Percentiles rank a stretch among this genome's conserved stretches.
phyloP scores from a whole-genome alignment of 2,888 invertebrate species.

The Hesperia comma region DNA sequence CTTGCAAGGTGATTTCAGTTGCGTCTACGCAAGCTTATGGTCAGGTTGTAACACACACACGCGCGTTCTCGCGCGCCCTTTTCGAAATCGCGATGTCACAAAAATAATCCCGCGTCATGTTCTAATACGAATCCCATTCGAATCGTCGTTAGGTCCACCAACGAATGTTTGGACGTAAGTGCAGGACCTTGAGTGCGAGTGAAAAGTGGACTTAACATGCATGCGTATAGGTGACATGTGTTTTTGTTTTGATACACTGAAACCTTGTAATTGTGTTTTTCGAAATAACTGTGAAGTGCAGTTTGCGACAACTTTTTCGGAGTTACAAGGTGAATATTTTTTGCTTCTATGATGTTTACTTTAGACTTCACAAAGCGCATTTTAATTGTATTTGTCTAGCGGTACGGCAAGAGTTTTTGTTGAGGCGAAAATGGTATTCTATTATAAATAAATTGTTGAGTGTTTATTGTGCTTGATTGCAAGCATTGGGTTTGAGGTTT shows the following conservation, averaged over 20 bases:
- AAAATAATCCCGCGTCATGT: slow-evolving; percentile 49
- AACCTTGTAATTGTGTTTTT: slow-evolving; percentile 35
- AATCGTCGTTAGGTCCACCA: not conserved
- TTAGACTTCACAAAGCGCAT: slow-evolving; percentile 19
- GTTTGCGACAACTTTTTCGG: slow-evolving; percentile 38
- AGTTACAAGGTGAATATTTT: slow-evolving; percentile 45
- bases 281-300: slow-evolving; percentile 47
- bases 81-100: slow-evolving; percentile 60
- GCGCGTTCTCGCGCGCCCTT: slow-evolving; percentile 55
- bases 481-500: slow-evolving; percentile 13
- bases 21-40: slow-evolving; percentile 79
- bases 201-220: slow-evolving; percentile 41
- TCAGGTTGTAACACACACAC: slow-evolving; percentile 77
- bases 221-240: slow-evolving; percentile 33
- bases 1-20: slow-evolving; percentile 84
- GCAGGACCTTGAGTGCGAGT: slow-evolving; percentile 38
- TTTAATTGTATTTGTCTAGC: slow-evolving; percentile 35
- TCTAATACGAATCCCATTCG: slow-evolving; percentile 26
- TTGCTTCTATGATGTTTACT: slow-evolving; percentile 26
- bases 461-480: slow-evolving; percentile 18
- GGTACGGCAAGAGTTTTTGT: slow-evolving; percentile 19
- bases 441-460: slow-evolving; percentile 19
- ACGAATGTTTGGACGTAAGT: slow-evolving; percentile 21
- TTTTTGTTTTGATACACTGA: slow-evolving; percentile 38
- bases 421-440: slow-evolving; percentile 17